Percentiles rank a stretch among this genome's conserved stretches.
Evolutionary conservation across 2,113 vertebrate species (phyloP).

Genomic region (Odocoileus virginianus): DNA sequence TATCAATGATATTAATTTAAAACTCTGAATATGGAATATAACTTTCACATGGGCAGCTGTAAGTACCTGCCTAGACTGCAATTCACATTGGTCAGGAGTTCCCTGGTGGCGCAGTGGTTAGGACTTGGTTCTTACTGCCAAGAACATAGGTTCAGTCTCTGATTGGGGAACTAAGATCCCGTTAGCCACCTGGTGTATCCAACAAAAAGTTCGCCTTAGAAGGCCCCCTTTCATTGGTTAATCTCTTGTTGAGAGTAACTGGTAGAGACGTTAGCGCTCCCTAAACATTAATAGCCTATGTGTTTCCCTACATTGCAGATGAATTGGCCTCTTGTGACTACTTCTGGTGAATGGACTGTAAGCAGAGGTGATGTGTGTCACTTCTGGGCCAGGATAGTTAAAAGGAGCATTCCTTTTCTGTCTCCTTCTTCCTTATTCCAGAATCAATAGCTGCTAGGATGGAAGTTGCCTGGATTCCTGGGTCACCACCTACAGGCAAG

Average conservation of each 20-base stretch:
- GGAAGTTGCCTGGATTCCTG: not conserved
- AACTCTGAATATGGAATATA: not conserved
- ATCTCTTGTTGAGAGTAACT: not conserved
- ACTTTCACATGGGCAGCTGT: not conserved
- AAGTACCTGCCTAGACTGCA: not conserved
- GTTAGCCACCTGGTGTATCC: accelerated
- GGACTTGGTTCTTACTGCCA: not conserved
- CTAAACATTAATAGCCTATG: not conserved
- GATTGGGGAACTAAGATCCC: not conserved
- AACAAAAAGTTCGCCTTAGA: not conserved
- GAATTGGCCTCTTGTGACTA: not conserved
- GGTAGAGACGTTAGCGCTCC: not conserved
- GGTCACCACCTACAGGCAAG: not conserved
- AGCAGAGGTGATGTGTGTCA: not conserved
- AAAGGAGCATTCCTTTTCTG: not conserved
- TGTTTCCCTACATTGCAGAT: not conserved
- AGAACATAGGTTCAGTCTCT: not conserved
- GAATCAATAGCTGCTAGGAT: not conserved
- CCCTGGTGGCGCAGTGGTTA: not conserved
- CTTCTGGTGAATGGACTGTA: not conserved
- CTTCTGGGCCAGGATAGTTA: not conserved
- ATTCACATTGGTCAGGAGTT: not conserved
- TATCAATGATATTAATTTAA: not conserved
- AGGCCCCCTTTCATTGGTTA: not conserved
- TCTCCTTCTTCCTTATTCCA: not conserved